phyloP scores from a whole-genome alignment of 1,140 invertebrate genomes.

The Panulirus ornatus region DNA sequence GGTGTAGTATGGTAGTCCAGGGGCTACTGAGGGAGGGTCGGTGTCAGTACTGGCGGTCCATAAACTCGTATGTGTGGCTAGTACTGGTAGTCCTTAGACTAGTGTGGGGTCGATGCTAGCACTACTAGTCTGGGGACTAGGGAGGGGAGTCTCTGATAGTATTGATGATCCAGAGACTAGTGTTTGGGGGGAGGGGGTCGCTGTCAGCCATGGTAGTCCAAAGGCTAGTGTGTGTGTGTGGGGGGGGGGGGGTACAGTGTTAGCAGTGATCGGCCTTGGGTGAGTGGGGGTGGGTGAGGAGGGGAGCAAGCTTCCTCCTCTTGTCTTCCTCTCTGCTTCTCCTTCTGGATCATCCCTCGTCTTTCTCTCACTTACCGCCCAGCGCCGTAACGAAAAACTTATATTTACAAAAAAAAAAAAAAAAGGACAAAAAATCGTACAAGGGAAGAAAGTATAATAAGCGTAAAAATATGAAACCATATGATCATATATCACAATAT shows the following conservation, averaged over 20 bases:
- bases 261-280: neutral
- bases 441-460: constrained; percentile 38
- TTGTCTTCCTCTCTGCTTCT: constrained; percentile 14
- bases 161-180: no score
- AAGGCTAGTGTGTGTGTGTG: no score
- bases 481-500: constrained; percentile 62
- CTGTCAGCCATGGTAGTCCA: no score
- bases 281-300: neutral
- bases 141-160: no score
- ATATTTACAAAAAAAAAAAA: constrained; percentile 45
- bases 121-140: no score
- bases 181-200: no score
- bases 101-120: no score
- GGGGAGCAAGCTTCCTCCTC: neutral
- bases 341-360: neutral
- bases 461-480: constrained; percentile 60
- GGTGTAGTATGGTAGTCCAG: no score
- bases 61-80: no score
- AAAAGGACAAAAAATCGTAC: neutral
- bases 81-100: no score
- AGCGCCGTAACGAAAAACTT: constrained; percentile 23
- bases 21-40: no score
- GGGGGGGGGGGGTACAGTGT: neutral
- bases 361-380: constrained; percentile 25
- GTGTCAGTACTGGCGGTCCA: no score